Evolutionary conservation across 2,888 invertebrate genomes (phyloP), one percentile per base, ranked within the genome.

Genomic region (Branchipolynoe longqiensis): DNA sequence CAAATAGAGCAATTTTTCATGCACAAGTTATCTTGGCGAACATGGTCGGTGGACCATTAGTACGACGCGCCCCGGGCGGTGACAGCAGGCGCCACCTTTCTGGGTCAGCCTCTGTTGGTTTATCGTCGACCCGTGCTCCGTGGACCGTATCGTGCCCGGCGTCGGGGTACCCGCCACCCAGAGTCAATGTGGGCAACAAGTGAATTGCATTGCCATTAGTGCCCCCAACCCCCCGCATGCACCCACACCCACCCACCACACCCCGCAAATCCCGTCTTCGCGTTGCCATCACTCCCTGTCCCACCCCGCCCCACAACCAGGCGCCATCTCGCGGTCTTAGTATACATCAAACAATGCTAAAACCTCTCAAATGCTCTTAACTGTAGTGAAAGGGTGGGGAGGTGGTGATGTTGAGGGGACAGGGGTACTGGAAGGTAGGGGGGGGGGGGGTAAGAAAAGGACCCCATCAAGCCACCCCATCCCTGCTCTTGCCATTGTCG

Each of bases 31-130:
- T n/a, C n/a, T n/a, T n/a, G n/a, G n/a, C n/a, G n/a, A n/a, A n/a
- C n/a, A n/a, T n/a, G n/a, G n/a, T n/a, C n/a, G n/a, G n/a, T n/a
- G n/a, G n/a, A n/a, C n/a, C n/a, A n/a, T n/a, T n/a, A n/a, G n/a
- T n/a, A n/a, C n/a, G n/a, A n/a, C n/a, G n/a, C n/a, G n/a, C n/a
- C n/a, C n/a, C n/a, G n/a, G n/a, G 62, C 25, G n/a, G 31, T 83
- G 83, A 59, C 62, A 59, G 64, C 62, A n/a, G 40, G 83, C 59
- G 62, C 38, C 83, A 62, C 25, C 56, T 59, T 59, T 83, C 64
- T 83, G 83, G 83, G 62, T 83, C 59, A 62, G 28, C 59, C 58
- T 33, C 25, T 40, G 59, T 62, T 83, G 62, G 83, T 83, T 62
- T 58, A 36, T 31, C 28, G 22, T 22, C 41, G 83, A 54, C 62